Evolutionary conservation across 37 sponge, comb jelly and placozoan genomes (phyloP), one percentile per base, ranked within the genome.

Genomic region (Ianthella basta): DNA sequence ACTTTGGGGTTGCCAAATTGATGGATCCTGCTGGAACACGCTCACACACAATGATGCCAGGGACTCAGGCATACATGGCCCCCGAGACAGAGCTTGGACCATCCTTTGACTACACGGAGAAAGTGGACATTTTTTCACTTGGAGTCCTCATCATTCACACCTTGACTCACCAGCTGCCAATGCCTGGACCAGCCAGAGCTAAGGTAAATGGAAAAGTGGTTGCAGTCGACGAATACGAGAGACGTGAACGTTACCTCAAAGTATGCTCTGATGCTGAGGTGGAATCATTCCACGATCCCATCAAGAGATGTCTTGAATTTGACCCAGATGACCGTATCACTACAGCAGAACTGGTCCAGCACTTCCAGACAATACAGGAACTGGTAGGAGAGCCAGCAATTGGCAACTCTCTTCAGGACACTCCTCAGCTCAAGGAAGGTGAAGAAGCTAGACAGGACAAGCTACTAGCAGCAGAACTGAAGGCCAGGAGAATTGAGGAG

Each of bases 41-140:
- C 35, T 63, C 13, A 13, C 19, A 74, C 77, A 75, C 77, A 38
- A 55, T 18, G 16, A 40, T 60, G 23, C 60, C 75, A 24, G 85
- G 85, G 1, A 72, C 64, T 8, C 73, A 19, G 57, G 40, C 20
- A 20, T 85, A 44, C 80, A 80, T 79, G 86, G 80, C 86, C 19
- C 86, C 86, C 44, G 85, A 85, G 44, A 24, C 40, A 36, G 70
- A 30, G 34, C 18, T 18, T 32, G 34, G 32, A 10, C 29, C 34
- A 34, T 14, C 25, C 54, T 19, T 54, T 15, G 73, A 68, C 35
- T 79, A 79, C 37, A 38, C 40, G 24, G 65, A 24, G 27, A 75
- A 73, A 37, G 25, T 88, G 54, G 88, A 88, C 79, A 83, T 91
- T 54, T 91, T 91, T 72, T 91, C 91, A 0, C 86, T 80, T 72